A percentile compares a stretch with the other conserved stretches of the same genome.
These are phyloP conservation scores for Brachionus koreanus DNA, from an alignment of 1,140 invertebrate species.

Conservation along the genomic window DNA sequence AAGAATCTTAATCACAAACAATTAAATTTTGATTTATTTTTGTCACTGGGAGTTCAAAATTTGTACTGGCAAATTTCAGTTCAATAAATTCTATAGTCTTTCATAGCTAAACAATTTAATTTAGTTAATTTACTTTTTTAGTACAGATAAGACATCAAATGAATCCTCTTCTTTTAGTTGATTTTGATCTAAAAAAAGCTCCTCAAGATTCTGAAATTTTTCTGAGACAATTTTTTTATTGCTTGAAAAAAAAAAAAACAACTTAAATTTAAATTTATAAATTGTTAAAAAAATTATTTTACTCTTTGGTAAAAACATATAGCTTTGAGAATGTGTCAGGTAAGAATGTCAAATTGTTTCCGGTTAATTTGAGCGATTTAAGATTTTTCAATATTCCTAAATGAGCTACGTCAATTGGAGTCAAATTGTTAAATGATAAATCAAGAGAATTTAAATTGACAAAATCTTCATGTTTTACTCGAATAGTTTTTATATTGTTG, in stretches of 20 bases:
- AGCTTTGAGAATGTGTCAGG: constrained; percentile 46
- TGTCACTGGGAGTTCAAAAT: no score
- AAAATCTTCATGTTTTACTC: constrained; percentile 37
- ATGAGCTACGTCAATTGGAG: constrained; percentile 52
- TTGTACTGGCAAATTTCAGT: no score
- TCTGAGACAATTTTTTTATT: constrained; percentile 39
- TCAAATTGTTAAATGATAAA: constrained; percentile 58
- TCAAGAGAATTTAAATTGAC: constrained; percentile 49
- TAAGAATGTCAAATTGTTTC: constrained; percentile 52
- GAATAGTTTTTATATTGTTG: constrained; percentile 48
- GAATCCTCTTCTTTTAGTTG: constrained; percentile 21
- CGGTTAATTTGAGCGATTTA: constrained; percentile 54
- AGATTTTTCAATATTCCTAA: constrained; percentile 52
- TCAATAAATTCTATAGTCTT: no score
- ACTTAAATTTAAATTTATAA: not conserved
- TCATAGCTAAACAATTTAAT: not conserved
- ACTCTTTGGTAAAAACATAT: constrained; percentile 42
- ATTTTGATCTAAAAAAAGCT: constrained; percentile 39
- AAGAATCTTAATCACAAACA: no score
- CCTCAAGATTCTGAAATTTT: constrained; percentile 36
- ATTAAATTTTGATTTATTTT: no score
- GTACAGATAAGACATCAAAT: constrained; percentile 16
- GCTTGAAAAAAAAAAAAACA: not conserved
- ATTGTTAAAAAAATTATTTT: not conserved
- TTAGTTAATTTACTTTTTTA: not conserved